A percentile compares a stretch with the other conserved stretches of the same genome.
Conservation (phyloP, 2,888 invertebrate species). For the Stenolophus ochropezus region DNA sequence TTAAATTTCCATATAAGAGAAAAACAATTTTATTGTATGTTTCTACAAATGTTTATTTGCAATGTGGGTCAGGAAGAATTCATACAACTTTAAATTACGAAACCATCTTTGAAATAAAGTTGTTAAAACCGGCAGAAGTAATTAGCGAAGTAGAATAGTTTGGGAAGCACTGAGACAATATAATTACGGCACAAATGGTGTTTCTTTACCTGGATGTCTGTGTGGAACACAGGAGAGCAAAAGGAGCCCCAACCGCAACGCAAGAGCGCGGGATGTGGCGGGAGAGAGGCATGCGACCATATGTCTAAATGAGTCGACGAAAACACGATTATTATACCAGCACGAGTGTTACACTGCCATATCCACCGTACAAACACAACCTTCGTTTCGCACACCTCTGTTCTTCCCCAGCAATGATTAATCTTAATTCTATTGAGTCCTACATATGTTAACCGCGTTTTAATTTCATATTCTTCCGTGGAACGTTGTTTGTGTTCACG, state of each 20-base stretch:
- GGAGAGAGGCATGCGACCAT: neutral
- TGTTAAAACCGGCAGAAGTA: neutral
- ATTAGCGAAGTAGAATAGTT: neutral
- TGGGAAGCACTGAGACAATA: slow-evolving; percentile 22
- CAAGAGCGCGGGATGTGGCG: neutral
- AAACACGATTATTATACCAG: slow-evolving; percentile 13
- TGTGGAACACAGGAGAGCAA: slow-evolving; percentile 14
- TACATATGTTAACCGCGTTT: neutral
- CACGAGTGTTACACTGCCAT: neutral
- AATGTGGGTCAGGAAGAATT: too few species aligned
- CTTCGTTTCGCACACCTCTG: neutral
- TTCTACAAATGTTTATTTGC: too few species aligned
- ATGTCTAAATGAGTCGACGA: slow-evolving; percentile 36
- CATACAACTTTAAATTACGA: neutral
- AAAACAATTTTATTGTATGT: too few species aligned
- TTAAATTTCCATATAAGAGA: too few species aligned
- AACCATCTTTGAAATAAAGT: neutral
- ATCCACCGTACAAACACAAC: neutral
- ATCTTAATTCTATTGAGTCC: slow-evolving; percentile 25
- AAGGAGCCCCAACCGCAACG: slow-evolving; percentile 3
- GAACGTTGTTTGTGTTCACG: neutral
- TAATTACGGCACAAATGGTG: slow-evolving; percentile 30
- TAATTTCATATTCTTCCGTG: neutral
- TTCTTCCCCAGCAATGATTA: slow-evolving; percentile 1
- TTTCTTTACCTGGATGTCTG: slow-evolving; percentile 24